Evolutionary conservation across 2,888 invertebrate genomes (phyloP), one percentile per base, ranked within the genome.

Genomic region (Protophormia terraenovae): DNA sequence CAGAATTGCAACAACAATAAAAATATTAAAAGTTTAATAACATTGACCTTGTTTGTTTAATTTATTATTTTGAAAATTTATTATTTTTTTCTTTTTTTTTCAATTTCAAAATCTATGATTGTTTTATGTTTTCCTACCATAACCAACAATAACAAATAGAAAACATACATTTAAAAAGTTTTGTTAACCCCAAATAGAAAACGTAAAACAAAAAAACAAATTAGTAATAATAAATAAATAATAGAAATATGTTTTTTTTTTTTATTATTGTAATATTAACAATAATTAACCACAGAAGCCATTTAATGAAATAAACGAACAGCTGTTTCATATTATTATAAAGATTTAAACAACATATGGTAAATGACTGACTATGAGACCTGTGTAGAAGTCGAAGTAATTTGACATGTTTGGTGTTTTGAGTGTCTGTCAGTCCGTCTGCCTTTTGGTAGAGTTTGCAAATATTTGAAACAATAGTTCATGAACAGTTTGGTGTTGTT

Each of bases 211-310:
- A 22, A 24, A 16, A 60, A 41, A 29, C n/a, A 41, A 53, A 66
- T 24, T 19, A 10, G 19, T 47, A 45, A 4, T 12, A 29, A 77
- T 58, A 12, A 64, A 77, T 58, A 12, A 64, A 32, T 47, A 69
- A 62, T 60, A 69, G 38, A 16, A 50, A 22, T 41, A 35, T 29
- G 16, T 29, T 76, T 22, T 35, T 76, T 47, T 19, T 14, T n/a
- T n/a, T n/a, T n/a, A n/a, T n/a, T n/a, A n/a, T n/a, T n/a, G n/a
- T n/a, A n/a, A n/a, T 60, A 71, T 62, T 71, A 24, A 45, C 60
- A 38, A 62, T 71, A 71, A 71, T 79, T 79, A 71, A 79, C 60
- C 58, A 38, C 78, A 79, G 78, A 79, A 79, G 71, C 62, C 71
- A 71, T 78, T 67, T 78, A 79, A 71, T 62, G 22, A 38, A 62